Evolutionary conservation across 2,888 invertebrate genomes (phyloP).

Genomic region (Troilus luridus): DNA sequence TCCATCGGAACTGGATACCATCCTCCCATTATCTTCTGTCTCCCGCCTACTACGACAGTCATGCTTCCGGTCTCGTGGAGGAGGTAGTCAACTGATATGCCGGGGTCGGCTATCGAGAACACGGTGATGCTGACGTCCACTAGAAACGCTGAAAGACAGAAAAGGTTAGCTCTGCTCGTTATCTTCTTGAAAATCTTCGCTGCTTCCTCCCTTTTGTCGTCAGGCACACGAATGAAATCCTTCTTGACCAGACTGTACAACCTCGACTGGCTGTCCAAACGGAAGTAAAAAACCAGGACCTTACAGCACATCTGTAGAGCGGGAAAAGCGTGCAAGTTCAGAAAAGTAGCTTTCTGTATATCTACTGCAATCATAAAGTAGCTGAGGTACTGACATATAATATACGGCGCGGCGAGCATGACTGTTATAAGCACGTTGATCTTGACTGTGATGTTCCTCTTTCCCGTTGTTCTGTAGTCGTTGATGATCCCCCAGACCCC

Average conservation of each 20-base stretch:
- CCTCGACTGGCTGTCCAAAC: background rate
- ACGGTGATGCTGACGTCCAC: background rate
- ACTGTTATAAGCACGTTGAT: background rate
- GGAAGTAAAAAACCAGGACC: background rate
- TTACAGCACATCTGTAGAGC: background rate
- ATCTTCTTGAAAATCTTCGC: background rate
- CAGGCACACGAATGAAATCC: background rate
- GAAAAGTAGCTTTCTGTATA: background rate
- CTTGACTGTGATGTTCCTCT: background rate
- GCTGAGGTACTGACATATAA: background rate
- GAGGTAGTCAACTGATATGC: background rate
- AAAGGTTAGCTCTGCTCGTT: background rate
- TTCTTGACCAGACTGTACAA: background rate
- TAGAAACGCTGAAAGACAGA: background rate
- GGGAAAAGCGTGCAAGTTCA: background rate
- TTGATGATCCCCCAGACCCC: conserved; percentile 13
- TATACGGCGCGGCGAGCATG: background rate
- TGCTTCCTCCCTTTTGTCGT: background rate
- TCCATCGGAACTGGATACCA: background rate
- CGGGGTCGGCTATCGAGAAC: background rate
- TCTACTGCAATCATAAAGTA: conserved; percentile 2
- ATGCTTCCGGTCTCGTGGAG: background rate
- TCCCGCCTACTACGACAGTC: background rate
- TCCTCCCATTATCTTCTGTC: background rate
- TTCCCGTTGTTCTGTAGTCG: background rate